Percentiles rank a stretch among this genome's conserved stretches.
Evolutionary conservation across 2,797 vertebrate species (phyloP).

Genomic region (Phrynocephalus vlangalii): DNA sequence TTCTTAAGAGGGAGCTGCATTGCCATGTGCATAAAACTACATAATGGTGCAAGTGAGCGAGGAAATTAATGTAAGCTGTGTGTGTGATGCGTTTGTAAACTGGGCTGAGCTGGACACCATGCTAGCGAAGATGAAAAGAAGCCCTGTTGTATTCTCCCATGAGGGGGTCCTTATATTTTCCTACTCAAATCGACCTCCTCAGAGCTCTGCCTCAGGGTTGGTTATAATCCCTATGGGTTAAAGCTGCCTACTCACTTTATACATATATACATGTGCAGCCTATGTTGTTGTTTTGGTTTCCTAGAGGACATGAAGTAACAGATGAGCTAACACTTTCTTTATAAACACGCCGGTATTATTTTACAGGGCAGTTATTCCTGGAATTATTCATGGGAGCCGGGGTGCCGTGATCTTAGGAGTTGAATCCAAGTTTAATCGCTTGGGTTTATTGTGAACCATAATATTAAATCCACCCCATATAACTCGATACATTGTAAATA

Average conservation of each 20-base stretch:
- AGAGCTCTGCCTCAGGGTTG: background rate
- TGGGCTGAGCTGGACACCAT: too few species aligned
- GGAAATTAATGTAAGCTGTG: too few species aligned
- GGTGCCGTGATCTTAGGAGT: slow-evolving; percentile 22
- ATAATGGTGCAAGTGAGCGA: background rate
- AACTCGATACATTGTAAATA: slow-evolving; percentile 33
- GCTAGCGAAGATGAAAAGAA: background rate
- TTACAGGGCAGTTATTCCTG: background rate
- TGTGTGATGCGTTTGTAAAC: too few species aligned
- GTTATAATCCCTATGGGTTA: slow-evolving; percentile 13
- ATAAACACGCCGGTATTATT: slow-evolving; percentile 29
- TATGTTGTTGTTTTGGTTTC: slow-evolving; percentile 36
- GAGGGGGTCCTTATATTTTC: background rate
- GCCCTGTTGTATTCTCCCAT: background rate
- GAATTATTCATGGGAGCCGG: slow-evolving; percentile 18
- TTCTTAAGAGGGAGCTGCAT: too few species aligned
- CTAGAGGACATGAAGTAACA: slow-evolving; percentile 32
- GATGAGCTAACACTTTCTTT: background rate
- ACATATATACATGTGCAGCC: slow-evolving; percentile 20
- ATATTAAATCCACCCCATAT: slow-evolving; percentile 5
- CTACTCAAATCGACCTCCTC: background rate
- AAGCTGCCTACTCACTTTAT: slow-evolving; percentile 18
- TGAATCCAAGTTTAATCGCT: slow-evolving; percentile 35
- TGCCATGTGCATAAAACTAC: background rate
- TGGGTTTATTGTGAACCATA: slow-evolving; percentile 1